A percentile compares a stretch with the other conserved stretches of the same genome.
Evolutionary conservation across 2,888 invertebrate genomes (phyloP).

Genomic region (Biston betularia): DNA sequence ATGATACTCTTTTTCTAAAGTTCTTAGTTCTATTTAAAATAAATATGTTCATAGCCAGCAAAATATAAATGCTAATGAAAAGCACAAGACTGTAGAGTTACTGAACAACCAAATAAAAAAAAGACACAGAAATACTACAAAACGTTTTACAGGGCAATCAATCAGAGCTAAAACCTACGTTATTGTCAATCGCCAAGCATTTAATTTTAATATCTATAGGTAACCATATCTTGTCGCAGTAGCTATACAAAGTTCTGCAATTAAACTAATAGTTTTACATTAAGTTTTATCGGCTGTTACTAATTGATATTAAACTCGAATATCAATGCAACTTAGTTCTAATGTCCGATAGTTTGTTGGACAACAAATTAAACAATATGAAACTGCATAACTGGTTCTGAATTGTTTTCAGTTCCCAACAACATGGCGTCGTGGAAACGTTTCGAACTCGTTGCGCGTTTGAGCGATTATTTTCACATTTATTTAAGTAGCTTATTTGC

Average conservation of each 20-base stretch:
- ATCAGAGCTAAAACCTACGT: neutral
- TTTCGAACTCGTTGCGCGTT: constrained; percentile 58
- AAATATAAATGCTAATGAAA: too few species aligned
- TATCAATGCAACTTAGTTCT: constrained; percentile 51
- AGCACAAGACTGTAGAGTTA: too few species aligned
- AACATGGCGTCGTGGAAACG: constrained; percentile 64
- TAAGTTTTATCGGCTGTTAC: constrained; percentile 45
- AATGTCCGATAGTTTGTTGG: constrained; percentile 60
- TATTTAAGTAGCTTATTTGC: constrained; percentile 30
- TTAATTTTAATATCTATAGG: neutral
- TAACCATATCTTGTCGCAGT: neutral
- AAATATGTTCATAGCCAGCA: too few species aligned
- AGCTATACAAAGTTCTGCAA: constrained; percentile 13
- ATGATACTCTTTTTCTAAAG: too few species aligned
- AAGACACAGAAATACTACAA: too few species aligned
- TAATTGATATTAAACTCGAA: constrained; percentile 47
- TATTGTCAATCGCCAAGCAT: constrained; percentile 11
- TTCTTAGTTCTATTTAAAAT: too few species aligned
- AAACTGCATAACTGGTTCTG: constrained; percentile 55
- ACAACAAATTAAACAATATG: constrained; percentile 61
- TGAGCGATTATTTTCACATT: constrained; percentile 41
- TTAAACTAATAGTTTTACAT: constrained; percentile 37
- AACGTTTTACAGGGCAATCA: neutral
- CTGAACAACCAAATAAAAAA: too few species aligned
- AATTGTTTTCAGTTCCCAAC: constrained; percentile 50